These are phyloP conservation scores for Eupsittula cactorum DNA, from an alignment of 2,113 vertebrate species.

Conservation along the genomic window DNA sequence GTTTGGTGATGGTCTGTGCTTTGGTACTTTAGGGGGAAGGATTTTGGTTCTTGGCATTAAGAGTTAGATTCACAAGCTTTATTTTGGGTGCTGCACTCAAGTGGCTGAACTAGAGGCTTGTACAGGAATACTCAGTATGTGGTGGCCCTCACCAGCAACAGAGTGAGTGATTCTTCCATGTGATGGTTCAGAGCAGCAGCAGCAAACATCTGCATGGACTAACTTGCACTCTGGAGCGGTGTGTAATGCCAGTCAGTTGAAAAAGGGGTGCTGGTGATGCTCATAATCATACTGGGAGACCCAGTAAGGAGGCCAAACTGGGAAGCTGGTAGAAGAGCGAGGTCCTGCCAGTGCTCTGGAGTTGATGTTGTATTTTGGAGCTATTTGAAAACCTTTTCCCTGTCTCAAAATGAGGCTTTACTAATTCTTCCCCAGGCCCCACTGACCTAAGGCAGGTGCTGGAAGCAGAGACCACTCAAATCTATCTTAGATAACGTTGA, in stretches of 20 bases:
- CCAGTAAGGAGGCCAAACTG: not conserved
- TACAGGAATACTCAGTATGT: not conserved
- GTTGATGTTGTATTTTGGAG: rapidly evolving
- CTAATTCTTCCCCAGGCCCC: not conserved
- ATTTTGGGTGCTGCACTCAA: not conserved
- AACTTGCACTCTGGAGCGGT: not conserved
- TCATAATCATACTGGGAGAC: not conserved
- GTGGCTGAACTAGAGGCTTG: not conserved
- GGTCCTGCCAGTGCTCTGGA: not conserved
- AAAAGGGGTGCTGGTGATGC: not conserved
- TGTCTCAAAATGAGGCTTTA: not conserved
- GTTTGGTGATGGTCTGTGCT: not conserved
- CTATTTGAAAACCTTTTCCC: not conserved
- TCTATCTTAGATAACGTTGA: not conserved
- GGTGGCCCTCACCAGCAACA: not conserved
- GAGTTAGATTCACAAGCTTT: not conserved
- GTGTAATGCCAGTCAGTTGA: rapidly evolving
- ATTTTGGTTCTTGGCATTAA: not conserved
- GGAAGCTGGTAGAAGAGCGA: not conserved
- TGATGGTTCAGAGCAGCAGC: not conserved
- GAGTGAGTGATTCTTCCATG: rapidly evolving
- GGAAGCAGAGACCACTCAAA: not conserved
- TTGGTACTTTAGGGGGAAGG: not conserved
- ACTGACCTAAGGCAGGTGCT: not conserved
- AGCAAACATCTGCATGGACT: rapidly evolving